Conservation (phyloP, 2,888 invertebrate species). For the Drosophila leonis region DNA sequence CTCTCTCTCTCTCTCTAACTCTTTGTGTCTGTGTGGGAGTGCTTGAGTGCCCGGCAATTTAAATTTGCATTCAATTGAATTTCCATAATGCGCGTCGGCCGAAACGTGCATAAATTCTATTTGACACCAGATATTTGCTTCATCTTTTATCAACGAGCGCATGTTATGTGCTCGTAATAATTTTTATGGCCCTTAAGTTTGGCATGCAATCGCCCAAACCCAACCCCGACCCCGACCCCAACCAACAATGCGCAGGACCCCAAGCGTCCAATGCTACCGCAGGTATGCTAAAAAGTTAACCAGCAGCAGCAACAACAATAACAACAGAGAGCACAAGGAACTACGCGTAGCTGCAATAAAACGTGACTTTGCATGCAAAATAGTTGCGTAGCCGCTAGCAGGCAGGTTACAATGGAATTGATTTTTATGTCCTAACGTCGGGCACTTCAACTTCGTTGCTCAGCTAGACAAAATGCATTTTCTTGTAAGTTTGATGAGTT, state of each 20-base stretch:
- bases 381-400: constrained; percentile 69
- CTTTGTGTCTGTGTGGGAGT: constrained; percentile 7
- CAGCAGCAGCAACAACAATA: constrained; percentile 37
- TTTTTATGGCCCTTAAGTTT: constrained; percentile 76
- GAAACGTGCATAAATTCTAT: constrained; percentile 78
- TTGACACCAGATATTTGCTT: constrained; percentile 60
- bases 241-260: constrained; percentile 33
- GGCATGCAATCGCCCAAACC: constrained; percentile 45
- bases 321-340: constrained; percentile 21
- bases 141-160: constrained; percentile 45
- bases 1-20: neutral
- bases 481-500: too few relatives aligned
- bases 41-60: constrained; percentile 58
- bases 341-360: constrained; percentile 77
- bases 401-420: constrained; percentile 72
- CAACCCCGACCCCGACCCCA: neutral
- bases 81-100: constrained; percentile 74
- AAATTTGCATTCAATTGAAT: constrained; percentile 79
- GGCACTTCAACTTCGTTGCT: constrained; percentile 37
- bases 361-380: constrained; percentile 84
- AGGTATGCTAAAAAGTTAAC: constrained; percentile 78
- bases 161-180: constrained; percentile 78
- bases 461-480: constrained; percentile 15
- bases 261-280: constrained; percentile 53
- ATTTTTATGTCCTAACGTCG: constrained; percentile 57